Conservation (phyloP, 2,113 vertebrate species). For the Damaliscus lunatus region DNA sequence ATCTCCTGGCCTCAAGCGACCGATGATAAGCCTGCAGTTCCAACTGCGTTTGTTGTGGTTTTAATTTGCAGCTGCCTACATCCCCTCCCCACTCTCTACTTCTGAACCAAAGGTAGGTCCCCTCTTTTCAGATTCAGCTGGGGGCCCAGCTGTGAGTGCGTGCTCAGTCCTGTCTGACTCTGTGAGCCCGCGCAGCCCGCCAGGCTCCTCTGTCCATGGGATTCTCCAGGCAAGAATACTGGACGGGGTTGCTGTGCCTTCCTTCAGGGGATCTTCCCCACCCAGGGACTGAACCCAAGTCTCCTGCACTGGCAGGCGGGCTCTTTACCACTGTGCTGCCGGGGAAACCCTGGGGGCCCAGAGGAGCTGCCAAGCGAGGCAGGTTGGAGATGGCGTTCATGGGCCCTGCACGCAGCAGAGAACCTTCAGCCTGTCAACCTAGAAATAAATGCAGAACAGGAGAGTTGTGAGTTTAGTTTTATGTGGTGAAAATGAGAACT, state of each 20-base stretch:
- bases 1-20: neutral
- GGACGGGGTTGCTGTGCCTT: neutral
- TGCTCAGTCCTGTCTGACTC: neutral
- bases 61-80: neutral
- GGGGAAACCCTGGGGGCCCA: neutral
- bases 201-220: neutral
- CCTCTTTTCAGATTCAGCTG: neutral
- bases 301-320: accelerated
- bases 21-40: neutral
- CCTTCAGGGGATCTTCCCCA: neutral
- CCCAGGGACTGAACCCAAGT: neutral
- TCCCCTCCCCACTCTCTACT: no score
- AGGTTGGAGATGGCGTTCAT: no score
- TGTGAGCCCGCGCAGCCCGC: neutral
- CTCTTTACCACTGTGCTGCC: neutral
- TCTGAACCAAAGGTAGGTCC: neutral
- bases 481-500: neutral
- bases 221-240: neutral
- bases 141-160: neutral
- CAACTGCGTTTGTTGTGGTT: neutral
- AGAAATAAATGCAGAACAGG: neutral
- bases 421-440: neutral
- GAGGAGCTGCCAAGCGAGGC: neutral
- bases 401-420: neutral
- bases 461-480: neutral